Base-by-base conservation (phyloP, 2,797 vertebrate species). In the Yasuhikotakia modesta region DNA sequence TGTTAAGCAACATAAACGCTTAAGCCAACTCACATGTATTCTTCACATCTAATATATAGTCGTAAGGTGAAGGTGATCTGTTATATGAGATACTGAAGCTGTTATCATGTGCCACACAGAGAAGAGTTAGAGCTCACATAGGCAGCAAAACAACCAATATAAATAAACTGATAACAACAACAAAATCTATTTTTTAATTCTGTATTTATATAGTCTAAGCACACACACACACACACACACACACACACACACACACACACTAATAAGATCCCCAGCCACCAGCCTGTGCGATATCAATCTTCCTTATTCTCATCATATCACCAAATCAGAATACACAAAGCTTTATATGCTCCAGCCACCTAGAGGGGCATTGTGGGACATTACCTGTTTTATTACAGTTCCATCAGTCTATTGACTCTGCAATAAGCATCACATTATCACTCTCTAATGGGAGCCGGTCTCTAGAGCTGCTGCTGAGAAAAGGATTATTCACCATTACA, bases 321-420 rank as follows among this genome's bases (percentile, higher is more conserved):
- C 30, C 60, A 12, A 63, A 63, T 35, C 60, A 35, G 30, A 63
- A 63, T 58, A 19, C 27, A 39, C 58, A 63, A 35, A 32, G 60
- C 60, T 39, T 63, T 63, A 19, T 63, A 63, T 35, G 60, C 60
- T 11, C 39, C 39, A 63, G 60, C 10, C 60, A 63, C 60, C 60
- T 11, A 63, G 60, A 30, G 60, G 60, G 30, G 85, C 82, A 88
- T 84, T 91, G 87, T 86, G 85, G 87, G 87, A 90, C 89, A 92
- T 91, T 87, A 88, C 82, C 88, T 82, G 84, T 91, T 92, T 91
- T 90, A 92, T 90, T 90, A 89, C 86, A 82, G 90, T 87, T 88
- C 85, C 63, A 79, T 79, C 79, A 85, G 85, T 90, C 83, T 81
- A 87, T 87, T 90, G 85, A 81, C 79, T 84, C 79, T 67, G 87